Conservation (phyloP, 2,888 invertebrate species). For the Eupithecia pulchellata region DNA sequence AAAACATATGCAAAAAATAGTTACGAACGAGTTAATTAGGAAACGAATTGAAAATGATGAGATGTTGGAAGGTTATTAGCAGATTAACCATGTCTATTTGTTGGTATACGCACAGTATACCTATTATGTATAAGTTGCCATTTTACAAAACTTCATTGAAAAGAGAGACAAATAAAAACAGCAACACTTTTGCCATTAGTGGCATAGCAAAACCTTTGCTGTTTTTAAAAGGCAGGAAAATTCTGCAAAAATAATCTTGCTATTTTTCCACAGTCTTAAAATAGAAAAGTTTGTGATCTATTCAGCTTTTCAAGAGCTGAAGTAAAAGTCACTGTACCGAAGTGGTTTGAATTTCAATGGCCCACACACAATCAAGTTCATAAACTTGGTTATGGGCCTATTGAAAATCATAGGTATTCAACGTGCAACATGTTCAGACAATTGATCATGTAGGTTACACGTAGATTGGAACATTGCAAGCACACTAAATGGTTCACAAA, state of each 20-base stretch:
- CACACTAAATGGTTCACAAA: background rate
- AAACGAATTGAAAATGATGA: no score
- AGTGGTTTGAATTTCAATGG: background rate
- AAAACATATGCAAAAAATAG: no score
- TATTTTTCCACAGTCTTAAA: background rate
- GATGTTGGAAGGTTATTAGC: no score
- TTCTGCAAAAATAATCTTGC: background rate
- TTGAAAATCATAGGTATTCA: background rate
- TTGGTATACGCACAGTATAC: no score
- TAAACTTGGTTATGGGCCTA: no score
- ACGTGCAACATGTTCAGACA: background rate
- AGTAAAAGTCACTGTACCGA: background rate
- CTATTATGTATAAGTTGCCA: no score
- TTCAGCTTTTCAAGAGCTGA: background rate
- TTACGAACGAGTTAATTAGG: no score
- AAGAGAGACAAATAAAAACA: no score
- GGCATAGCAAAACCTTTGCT: no score
- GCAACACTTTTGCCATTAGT: no score
- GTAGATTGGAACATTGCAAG: background rate
- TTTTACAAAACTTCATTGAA: no score
- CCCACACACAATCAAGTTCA: background rate
- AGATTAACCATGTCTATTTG: no score
- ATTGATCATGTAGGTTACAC: background rate
- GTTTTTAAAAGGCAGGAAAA: background rate
- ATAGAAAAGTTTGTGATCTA: background rate